Base-by-base conservation (phyloP, 2,113 vertebrate species). In the Diphyllodes magnificus region DNA sequence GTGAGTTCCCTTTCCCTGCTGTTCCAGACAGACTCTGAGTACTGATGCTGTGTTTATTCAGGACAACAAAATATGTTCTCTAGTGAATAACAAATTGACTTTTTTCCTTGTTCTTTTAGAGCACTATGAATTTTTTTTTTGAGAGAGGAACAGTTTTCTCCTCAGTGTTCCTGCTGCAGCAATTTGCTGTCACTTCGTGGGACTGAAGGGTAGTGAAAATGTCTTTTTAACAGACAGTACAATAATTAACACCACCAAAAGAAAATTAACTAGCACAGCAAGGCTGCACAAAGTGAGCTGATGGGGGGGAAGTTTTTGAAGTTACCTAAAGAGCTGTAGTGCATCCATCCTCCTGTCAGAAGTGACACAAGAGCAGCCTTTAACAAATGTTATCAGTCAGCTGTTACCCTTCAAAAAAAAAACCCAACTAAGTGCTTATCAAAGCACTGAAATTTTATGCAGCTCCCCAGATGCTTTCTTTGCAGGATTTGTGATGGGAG, bases 41-140 rank as follows among this genome's bases (percentile, higher is more conserved):
- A 93, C 83, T 87, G 94, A 91, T 95, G 93, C 76, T 96, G 96
- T 98, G 88, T 97, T 98, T 97, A 95, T 97, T 97, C 95, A 97
- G 92, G 84, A 97, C 96, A 97, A 97, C 86, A 97, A 98, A 98
- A 97, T 97, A 90, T 82, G 90, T 96, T 97, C 93, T 97, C 94
- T 80, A 60, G 96, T 96, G 97, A 97, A 97, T 97, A 97, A 97
- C 96, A 97, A 98, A 98, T 96, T 96, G 81, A 92, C 87, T 98
- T 96, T 77, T 90, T 96, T 59, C 80, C 86, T 96, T 97, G 95
- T 96, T 95, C 96, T 98, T 97, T 97, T 97, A 96, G 82, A 95
- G 97, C 69, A 93, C 96, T 92, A 96, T 96, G 92, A 96, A 86
- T 97, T 94, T 97, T 82, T 39, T 39, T 39, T 98, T 97, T 97